Evolutionary conservation across 2,888 invertebrate genomes (phyloP), one percentile per base, ranked within the genome.

Genomic region (Odontomyia ornata): DNA sequence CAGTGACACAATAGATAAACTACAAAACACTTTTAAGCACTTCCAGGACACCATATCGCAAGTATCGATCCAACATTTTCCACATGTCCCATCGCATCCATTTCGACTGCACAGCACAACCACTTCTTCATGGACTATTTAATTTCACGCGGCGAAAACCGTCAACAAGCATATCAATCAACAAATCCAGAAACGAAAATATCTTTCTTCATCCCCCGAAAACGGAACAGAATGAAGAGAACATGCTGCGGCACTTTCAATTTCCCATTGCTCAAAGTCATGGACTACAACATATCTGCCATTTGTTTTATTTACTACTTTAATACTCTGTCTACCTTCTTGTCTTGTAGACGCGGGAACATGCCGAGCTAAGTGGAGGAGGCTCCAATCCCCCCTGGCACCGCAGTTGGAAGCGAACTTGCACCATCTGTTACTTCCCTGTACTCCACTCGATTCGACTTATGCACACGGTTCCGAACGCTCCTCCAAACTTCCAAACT

Each of bases 81-180:
- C 36, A 36, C 36, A 36, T 36, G 36, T 36, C 9, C 36, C 36
- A 36, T 36, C 5, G 36, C 9, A 36, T 36, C 9, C 3, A 36
- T 3, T 9, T 36, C 5, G 36, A 36, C 36, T 9, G 36, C 9
- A 9, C 36, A 36, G 36, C 36, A n/a, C n/a, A 36, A 9, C 36
- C 36, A 36, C 36, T 36, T 36, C 36, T 36, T 36, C 36, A 60
- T 60, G 25, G 60, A 18, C 65, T 36, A 43, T n/a, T 65, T 36
- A 43, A 65, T 65, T 65, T 21, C 11, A 65, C 18, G n/a, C 43
- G 21, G n/a, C 5, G 21, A 18, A 43, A 65, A 43, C 36, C 27
- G 28, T 65, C 65, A 65, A 43, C 65, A 43, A 65, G 27, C 18
- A 65, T 21, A 65, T 65, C 65, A 65, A 65, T 65, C 65, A 65